A percentile compares a stretch with the other conserved stretches of the same genome.
phyloP scores from a whole-genome alignment of 2,888 invertebrate species.

The Eremobia ochroleuca region DNA sequence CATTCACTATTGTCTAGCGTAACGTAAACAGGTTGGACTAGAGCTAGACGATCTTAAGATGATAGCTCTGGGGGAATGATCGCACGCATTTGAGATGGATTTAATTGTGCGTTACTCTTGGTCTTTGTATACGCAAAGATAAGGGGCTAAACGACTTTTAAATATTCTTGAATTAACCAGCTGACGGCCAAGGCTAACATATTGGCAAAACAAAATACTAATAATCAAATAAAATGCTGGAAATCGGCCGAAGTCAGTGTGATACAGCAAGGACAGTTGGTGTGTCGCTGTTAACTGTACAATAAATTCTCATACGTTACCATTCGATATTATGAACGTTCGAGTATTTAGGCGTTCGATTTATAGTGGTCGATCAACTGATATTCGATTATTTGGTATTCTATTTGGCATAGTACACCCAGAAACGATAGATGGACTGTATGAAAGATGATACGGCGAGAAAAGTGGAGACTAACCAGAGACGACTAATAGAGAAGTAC shows the following conservation, averaged over 20 bases:
- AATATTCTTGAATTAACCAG: background rate
- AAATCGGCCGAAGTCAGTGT: too few relatives aligned
- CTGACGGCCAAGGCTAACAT: background rate
- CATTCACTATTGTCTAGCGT: conserved; percentile 65
- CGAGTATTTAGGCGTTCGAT: too few relatives aligned
- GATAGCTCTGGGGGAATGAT: conserved; percentile 19
- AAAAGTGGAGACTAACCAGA: background rate
- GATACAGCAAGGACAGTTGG: too few relatives aligned
- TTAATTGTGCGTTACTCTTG: background rate
- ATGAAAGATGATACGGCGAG: background rate
- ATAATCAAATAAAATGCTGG: too few relatives aligned
- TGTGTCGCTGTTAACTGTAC: too few relatives aligned
- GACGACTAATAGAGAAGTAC: background rate
- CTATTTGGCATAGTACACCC: too few relatives aligned
- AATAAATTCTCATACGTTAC: too few relatives aligned
- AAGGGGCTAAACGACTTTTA: background rate
- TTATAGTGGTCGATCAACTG: too few relatives aligned
- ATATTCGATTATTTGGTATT: too few relatives aligned
- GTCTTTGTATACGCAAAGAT: background rate
- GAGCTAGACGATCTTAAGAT: conserved; percentile 32
- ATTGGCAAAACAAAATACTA: background rate
- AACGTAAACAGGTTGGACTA: conserved; percentile 62
- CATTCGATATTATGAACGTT: too few relatives aligned
- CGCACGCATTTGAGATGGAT: background rate
- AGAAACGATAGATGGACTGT: background rate